A percentile compares a stretch with the other conserved stretches of the same genome.
phyloP scores from a whole-genome alignment of 2,888 invertebrate species.

The Nudaria mundana region DNA sequence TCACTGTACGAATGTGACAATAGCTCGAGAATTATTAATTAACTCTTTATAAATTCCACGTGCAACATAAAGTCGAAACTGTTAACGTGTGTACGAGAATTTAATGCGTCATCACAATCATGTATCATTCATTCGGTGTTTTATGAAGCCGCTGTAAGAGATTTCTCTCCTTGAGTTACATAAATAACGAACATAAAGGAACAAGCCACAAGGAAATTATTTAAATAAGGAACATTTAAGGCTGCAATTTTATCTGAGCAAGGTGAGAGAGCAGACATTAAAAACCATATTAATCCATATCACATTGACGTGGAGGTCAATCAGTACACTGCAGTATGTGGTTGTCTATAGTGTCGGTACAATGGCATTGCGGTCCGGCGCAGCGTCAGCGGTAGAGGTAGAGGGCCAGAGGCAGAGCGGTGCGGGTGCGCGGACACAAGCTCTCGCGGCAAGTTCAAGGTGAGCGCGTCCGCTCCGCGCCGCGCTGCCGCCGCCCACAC shows the following conservation, averaged over 20 bases:
- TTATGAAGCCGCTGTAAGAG: too few species aligned
- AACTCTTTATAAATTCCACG: too few species aligned
- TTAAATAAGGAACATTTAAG: constrained; percentile 1
- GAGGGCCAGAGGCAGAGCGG: constrained; percentile 6
- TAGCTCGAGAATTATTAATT: too few species aligned
- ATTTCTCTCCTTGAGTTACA: background rate
- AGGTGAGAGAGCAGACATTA: background rate
- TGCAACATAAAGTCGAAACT: too few species aligned
- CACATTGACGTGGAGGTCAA: constrained; percentile 5
- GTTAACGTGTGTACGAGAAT: too few species aligned
- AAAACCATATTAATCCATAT: constrained; percentile 4
- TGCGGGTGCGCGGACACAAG: constrained; percentile 41
- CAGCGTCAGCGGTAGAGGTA: constrained; percentile 28
- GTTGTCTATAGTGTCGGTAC: constrained; percentile 12
- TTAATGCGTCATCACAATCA: too few species aligned
- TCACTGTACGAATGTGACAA: background rate
- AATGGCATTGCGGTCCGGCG: constrained; percentile 27
- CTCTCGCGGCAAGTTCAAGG: constrained; percentile 79
- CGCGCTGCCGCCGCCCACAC: constrained; percentile 79
- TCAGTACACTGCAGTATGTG: constrained; percentile 9
- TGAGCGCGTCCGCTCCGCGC: constrained; percentile 76
- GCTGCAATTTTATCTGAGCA: background rate
- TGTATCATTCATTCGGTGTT: too few species aligned
- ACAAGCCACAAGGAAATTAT: constrained; percentile 3
- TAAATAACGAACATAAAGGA: constrained; percentile 1